A percentile compares a stretch with the other conserved stretches of the same genome.
Evolutionary conservation across 2,113 vertebrate species (phyloP).

Genomic region (Motacilla alba): DNA sequence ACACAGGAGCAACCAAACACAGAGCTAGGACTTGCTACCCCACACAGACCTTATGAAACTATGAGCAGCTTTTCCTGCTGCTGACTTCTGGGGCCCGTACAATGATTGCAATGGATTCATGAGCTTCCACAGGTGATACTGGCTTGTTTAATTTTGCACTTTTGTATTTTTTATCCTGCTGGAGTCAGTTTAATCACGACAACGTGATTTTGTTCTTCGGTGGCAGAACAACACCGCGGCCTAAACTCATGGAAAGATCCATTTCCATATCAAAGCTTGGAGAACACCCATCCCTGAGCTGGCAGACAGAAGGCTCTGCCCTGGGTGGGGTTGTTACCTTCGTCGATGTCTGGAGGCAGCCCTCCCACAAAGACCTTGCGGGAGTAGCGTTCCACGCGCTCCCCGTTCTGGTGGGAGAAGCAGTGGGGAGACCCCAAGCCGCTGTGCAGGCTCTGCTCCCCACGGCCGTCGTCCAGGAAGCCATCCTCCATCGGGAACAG

Average conservation of each 20-base stretch:
- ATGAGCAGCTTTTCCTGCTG: not conserved
- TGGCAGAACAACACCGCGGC: not conserved
- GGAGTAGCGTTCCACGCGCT: slow-evolving; percentile 93
- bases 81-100: not conserved
- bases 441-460: slow-evolving; percentile 88
- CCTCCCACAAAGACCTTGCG: slow-evolving; percentile 98
- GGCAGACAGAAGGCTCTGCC: not conserved
- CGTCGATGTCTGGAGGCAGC: slow-evolving; percentile 95
- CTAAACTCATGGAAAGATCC: not conserved
- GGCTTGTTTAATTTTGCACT: not conserved
- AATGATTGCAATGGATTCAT: not conserved
- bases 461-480: slow-evolving; percentile 92
- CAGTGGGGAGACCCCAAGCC: slow-evolving; percentile 93
- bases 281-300: not conserved
- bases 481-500: slow-evolving; percentile 98
- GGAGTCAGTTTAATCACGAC: not conserved
- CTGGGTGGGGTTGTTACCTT: slow-evolving; percentile 78
- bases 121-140: not conserved
- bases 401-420: slow-evolving; percentile 97
- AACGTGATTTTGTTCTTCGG: not conserved
- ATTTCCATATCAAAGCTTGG: not conserved
- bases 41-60: not conserved
- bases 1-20: not conserved
- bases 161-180: not conserved
- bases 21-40: not conserved